Conservation (phyloP, 2,888 invertebrate species). For the Drosophila subquinaria region DNA sequence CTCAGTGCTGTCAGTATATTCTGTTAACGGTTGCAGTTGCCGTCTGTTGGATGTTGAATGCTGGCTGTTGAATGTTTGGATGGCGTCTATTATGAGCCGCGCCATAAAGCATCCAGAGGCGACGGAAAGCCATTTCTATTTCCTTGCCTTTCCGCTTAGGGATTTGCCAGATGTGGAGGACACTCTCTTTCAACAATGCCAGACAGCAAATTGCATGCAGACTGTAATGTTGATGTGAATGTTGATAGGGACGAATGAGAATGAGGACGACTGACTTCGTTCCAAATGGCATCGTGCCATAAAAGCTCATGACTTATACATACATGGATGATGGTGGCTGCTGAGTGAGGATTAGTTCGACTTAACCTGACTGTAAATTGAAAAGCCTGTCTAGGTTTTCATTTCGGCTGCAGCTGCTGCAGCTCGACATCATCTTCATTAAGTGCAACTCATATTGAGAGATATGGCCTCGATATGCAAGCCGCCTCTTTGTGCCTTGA, state of each 20-base stretch:
- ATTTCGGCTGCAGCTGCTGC: slow-evolving; percentile 22
- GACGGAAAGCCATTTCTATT: slow-evolving; percentile 64
- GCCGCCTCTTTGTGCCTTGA: slow-evolving; percentile 55
- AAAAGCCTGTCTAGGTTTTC: slow-evolving; percentile 47
- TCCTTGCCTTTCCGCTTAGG: slow-evolving; percentile 59
- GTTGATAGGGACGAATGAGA: slow-evolving; percentile 10
- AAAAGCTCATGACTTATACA: slow-evolving; percentile 40
- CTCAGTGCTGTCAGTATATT: slow-evolving; percentile 33
- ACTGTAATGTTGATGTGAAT: slow-evolving; percentile 17
- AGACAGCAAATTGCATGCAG: slow-evolving; percentile 54
- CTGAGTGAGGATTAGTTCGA: slow-evolving; percentile 51
- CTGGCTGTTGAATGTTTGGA: slow-evolving; percentile 1
- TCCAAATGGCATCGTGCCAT: slow-evolving; percentile 66
- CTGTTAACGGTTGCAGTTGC: slow-evolving; percentile 17
- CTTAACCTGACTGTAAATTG: slow-evolving; percentile 59
- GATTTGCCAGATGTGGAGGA: slow-evolving; percentile 50
- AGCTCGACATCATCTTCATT: slow-evolving; percentile 64
- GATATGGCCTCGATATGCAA: slow-evolving; percentile 53
- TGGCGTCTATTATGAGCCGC: slow-evolving; percentile 24
- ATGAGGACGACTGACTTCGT: slow-evolving; percentile 48
- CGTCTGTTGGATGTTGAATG: background rate
- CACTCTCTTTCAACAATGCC: slow-evolving; percentile 53
- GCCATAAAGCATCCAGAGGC: slow-evolving; percentile 57
- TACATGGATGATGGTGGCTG: slow-evolving; percentile 21
- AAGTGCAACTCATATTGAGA: slow-evolving; percentile 55